Evolutionary conservation across 2,113 vertebrate species (phyloP).

Genomic region (Aplodontia rufa): DNA sequence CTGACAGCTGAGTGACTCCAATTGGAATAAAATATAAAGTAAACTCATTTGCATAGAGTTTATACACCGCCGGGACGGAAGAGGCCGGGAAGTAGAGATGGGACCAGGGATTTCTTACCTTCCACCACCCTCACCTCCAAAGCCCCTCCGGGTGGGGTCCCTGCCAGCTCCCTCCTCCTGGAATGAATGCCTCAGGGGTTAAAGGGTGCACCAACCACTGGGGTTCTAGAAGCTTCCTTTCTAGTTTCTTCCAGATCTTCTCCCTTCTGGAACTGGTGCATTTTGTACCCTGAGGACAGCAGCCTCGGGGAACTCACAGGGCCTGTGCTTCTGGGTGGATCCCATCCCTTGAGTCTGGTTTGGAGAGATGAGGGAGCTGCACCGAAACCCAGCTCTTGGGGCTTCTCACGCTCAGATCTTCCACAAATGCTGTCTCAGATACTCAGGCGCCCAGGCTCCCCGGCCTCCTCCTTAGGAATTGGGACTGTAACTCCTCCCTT

Average conservation of each 20-base stretch:
- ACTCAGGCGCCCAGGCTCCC: too few relatives aligned
- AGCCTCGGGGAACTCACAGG: rapidly evolving
- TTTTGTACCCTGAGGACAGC: too few relatives aligned
- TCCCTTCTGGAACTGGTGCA: not conserved
- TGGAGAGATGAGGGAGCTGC: not conserved
- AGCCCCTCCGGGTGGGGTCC: too few relatives aligned
- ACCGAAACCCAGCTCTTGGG: not conserved
- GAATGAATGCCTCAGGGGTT: not conserved
- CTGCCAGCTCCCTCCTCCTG: not conserved
- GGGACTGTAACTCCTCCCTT: rapidly evolving
- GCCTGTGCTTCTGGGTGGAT: too few relatives aligned
- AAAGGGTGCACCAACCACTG: not conserved
- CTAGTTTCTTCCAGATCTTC: not conserved
- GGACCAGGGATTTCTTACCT: conserved; percentile 75
- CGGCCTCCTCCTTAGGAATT: not conserved
- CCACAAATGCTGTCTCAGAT: rapidly evolving
- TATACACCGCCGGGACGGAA: conserved; percentile 64
- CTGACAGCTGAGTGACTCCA: conserved; percentile 81
- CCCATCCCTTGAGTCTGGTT: not conserved
- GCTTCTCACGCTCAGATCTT: not conserved
- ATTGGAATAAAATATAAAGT: conserved; percentile 83
- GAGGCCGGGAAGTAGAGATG: conserved; percentile 75
- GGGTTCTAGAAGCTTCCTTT: not conserved
- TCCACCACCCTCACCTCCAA: not conserved
- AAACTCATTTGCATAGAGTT: conserved; percentile 87